Conservation (phyloP, 2,113 vertebrate species). For the Todiramphus saurophagus region DNA sequence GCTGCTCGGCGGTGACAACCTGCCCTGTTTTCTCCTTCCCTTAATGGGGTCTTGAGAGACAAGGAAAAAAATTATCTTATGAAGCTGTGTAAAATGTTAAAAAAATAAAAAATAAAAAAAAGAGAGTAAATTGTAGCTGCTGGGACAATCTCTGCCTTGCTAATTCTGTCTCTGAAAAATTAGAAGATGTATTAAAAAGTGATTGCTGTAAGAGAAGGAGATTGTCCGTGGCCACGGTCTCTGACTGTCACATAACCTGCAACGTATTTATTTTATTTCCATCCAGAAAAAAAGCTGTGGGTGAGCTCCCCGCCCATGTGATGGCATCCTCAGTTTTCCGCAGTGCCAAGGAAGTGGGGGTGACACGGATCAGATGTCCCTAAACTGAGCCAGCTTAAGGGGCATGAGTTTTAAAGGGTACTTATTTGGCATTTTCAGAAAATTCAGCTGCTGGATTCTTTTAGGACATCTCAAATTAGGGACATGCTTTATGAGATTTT, state of each 20-base stretch:
- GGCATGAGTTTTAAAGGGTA: rapidly evolving
- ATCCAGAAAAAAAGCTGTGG: background rate
- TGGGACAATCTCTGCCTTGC: background rate
- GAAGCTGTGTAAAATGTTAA: background rate
- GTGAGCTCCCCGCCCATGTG: background rate
- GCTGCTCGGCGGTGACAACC: background rate
- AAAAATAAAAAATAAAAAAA: background rate
- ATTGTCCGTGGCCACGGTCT: rapidly evolving
- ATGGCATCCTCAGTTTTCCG: background rate
- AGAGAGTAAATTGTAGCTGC: background rate
- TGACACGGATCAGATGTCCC: background rate
- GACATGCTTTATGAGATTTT: background rate
- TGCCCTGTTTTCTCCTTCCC: conserved; percentile 9
- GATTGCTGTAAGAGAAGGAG: background rate
- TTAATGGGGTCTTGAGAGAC: conserved; percentile 20
- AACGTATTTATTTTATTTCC: background rate
- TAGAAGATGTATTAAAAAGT: background rate
- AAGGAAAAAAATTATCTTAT: background rate
- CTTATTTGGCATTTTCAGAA: background rate
- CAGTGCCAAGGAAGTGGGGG: background rate
- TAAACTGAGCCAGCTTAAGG: background rate
- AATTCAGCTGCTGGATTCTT: background rate
- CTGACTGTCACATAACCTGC: background rate
- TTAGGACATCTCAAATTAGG: background rate
- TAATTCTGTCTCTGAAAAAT: background rate